Conservation (phyloP, 2,113 vertebrate species). For the Myiozetetes cayanensis region DNA sequence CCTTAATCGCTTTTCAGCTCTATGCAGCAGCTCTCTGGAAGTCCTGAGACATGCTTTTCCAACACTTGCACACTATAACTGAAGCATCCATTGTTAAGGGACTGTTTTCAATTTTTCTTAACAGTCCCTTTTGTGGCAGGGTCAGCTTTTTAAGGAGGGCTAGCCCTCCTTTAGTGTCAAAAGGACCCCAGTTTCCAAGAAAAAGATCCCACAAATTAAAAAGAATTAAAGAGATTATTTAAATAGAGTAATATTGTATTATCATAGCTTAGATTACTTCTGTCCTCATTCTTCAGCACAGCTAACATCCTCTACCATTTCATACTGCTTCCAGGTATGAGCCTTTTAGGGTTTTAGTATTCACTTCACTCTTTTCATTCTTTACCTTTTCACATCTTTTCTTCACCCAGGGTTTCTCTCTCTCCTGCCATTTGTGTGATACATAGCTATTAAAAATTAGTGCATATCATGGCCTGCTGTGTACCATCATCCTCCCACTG, state of each 20-base stretch:
- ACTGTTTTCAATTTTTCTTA: constrained; percentile 60
- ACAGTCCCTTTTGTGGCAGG: constrained; percentile 49
- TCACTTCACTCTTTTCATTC: not conserved
- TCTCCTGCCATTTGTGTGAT: not conserved
- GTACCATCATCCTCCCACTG: not conserved
- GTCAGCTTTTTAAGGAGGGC: constrained; percentile 37
- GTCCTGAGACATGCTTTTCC: constrained; percentile 62
- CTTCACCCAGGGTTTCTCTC: not conserved
- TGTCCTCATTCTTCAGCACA: not conserved
- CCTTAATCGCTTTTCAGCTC: constrained; percentile 68
- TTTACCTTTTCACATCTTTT: not conserved
- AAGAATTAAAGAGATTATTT: constrained; percentile 45
- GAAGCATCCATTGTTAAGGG: constrained; percentile 56
- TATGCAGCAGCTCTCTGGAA: constrained; percentile 61
- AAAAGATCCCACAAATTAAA: constrained; percentile 58
- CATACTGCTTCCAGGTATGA: not conserved
- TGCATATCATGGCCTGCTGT: not conserved
- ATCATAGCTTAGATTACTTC: constrained; percentile 38
- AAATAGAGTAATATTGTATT: constrained; percentile 46
- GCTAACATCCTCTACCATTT: not conserved
- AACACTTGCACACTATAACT: constrained; percentile 60
- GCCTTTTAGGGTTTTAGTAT: not conserved
- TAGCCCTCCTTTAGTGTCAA: constrained; percentile 41
- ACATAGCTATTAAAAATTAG: not conserved
- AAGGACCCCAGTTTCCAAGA: constrained; percentile 52